Percentiles rank a stretch among this genome's conserved stretches.
Evolutionary conservation across 64 coral and sea anemone species (phyloP).

Genomic region (Pocillopora verrucosa): DNA sequence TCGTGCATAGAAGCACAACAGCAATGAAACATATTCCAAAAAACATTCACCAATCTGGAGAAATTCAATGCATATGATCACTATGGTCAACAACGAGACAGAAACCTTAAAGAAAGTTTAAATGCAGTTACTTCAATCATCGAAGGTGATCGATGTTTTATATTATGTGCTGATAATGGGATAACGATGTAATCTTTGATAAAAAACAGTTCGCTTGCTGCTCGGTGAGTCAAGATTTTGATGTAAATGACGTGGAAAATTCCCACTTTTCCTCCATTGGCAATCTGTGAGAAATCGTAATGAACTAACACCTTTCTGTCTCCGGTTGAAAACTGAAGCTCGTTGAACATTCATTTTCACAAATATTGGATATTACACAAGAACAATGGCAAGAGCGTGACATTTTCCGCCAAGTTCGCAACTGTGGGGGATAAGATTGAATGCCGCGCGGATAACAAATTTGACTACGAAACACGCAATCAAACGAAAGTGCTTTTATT

Average conservation of each 20-base stretch:
- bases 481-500: neutral
- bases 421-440: conserved; percentile 3
- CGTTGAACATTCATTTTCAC: neutral
- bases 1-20: neutral
- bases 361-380: conserved; percentile 27
- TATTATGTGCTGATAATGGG: conserved; percentile 19
- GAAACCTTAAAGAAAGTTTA: conserved; percentile 32
- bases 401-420: conserved; percentile 47
- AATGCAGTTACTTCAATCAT: conserved; percentile 40
- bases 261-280: neutral
- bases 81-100: neutral
- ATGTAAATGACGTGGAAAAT: neutral
- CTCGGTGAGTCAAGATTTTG: neutral
- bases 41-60: neutral
- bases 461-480: conserved; percentile 28
- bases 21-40: neutral
- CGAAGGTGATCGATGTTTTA: neutral
- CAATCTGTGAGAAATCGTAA: neutral
- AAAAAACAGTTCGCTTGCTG: conserved; percentile 3
- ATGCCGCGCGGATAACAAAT: conserved; percentile 5
- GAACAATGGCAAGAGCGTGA: neutral
- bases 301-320: neutral
- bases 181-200: conserved; percentile 25
- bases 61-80: conserved; percentile 6
- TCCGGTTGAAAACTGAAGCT: conserved; percentile 8